These are phyloP conservation scores for Morpho deidamia DNA, from an alignment of 2,888 invertebrate genomes.

Conservation along the genomic window DNA sequence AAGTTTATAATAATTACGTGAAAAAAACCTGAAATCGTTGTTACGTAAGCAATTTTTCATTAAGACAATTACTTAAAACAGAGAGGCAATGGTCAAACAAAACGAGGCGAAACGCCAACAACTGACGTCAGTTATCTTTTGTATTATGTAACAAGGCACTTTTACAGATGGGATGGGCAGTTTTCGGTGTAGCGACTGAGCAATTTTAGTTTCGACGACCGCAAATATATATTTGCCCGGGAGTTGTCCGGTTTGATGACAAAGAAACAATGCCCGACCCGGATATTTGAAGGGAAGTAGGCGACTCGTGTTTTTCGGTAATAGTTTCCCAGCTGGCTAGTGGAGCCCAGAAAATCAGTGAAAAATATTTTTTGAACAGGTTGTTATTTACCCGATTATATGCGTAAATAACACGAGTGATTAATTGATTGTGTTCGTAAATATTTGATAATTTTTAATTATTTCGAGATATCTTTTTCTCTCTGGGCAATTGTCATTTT, in stretches of 20 bases:
- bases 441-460: too few relatives aligned
- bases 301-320: conserved; percentile 44
- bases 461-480: too few relatives aligned
- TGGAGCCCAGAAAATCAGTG: neutral
- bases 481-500: too few relatives aligned
- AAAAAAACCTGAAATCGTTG: neutral
- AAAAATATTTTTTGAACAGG: too few relatives aligned
- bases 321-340: conserved; percentile 11
- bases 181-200: conserved; percentile 24
- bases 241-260: conserved; percentile 55
- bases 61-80: conserved; percentile 40
- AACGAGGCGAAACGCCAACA: conserved; percentile 41
- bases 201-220: conserved; percentile 33
- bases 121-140: conserved; percentile 53
- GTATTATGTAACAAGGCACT: conserved; percentile 34
- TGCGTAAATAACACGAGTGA: too few relatives aligned
- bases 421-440: too few relatives aligned
- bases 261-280: conserved; percentile 67
- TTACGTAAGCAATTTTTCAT: conserved; percentile 29
- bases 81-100: conserved; percentile 43
- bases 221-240: conserved; percentile 47
- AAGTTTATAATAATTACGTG: too few relatives aligned
- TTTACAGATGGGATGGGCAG: conserved; percentile 28
- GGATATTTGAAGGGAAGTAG: conserved; percentile 58
- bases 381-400: too few relatives aligned